phyloP scores from a whole-genome alignment of 2,888 invertebrate genomes.

The Muscina levida region DNA sequence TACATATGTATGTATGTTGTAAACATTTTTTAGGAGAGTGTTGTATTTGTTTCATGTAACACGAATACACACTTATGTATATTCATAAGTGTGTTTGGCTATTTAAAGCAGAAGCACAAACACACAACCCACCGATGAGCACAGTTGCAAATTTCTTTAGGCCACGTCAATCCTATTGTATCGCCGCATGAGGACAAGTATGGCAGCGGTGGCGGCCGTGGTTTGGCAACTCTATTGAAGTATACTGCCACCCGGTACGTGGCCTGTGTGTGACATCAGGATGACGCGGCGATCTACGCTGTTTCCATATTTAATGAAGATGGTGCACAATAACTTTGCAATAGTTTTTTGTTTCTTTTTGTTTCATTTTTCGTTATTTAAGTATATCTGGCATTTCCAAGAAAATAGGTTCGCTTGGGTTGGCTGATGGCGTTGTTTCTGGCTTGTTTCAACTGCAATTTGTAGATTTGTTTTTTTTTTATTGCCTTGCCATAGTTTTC shows the following conservation, averaged over 20 bases:
- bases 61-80: too few species aligned
- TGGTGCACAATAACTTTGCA: constrained; percentile 43
- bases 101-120: too few species aligned
- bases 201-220: neutral
- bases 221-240: neutral
- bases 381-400: constrained; percentile 6
- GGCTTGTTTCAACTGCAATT: constrained; percentile 30
- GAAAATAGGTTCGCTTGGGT: constrained; percentile 31
- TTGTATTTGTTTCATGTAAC: neutral
- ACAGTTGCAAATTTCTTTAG: constrained; percentile 11
- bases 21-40: neutral
- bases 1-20: too few species aligned
- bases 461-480: constrained; percentile 38
- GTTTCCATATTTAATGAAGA: constrained; percentile 65
- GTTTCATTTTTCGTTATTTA: neutral
- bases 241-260: neutral
- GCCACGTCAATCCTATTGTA: constrained; percentile 24
- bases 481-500: constrained; percentile 37
- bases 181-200: too few species aligned
- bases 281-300: constrained; percentile 50
- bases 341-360: constrained; percentile 3
- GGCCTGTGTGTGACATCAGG: constrained; percentile 16
- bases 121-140: neutral
- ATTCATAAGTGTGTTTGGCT: too few species aligned
- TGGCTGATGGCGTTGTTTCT: constrained; percentile 21